These are phyloP conservation scores for Chamaea fasciata DNA, from an alignment of 2,113 vertebrate species.

Conservation along the genomic window DNA sequence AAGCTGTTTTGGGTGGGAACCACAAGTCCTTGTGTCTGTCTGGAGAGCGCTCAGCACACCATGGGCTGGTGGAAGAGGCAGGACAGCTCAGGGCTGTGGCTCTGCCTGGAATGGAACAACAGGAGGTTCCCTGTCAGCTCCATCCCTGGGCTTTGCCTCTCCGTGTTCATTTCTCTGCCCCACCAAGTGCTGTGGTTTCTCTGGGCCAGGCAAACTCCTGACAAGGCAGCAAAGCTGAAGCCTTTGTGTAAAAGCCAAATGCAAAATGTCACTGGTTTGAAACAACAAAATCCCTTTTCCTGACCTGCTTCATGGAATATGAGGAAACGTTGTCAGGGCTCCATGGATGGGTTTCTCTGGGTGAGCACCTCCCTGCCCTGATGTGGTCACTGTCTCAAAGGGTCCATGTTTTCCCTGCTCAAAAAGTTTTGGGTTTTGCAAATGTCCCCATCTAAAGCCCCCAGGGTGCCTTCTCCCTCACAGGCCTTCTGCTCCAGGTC, in stretches of 20 bases:
- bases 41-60: background rate
- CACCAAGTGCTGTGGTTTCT: background rate
- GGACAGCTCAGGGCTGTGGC: background rate
- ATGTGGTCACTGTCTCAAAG: background rate
- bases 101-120: background rate
- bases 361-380: background rate
- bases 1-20: constrained; percentile 27
- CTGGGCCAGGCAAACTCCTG: background rate
- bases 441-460: background rate
- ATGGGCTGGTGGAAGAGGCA: background rate
- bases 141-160: background rate
- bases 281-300: background rate
- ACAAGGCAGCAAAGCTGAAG: background rate
- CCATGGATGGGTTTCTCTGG: fast-evolving
- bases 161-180: background rate
- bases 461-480: background rate
- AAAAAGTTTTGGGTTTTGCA: background rate
- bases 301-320: background rate
- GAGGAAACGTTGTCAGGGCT: background rate
- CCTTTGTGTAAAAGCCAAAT: background rate
- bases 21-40: background rate
- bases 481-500: background rate
- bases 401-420: fast-evolving
- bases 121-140: background rate
- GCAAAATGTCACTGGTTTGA: background rate